Percentiles rank a stretch among this genome's conserved stretches.
Conservation (phyloP, 2,888 invertebrate species). For the Physocephala rufipes region DNA sequence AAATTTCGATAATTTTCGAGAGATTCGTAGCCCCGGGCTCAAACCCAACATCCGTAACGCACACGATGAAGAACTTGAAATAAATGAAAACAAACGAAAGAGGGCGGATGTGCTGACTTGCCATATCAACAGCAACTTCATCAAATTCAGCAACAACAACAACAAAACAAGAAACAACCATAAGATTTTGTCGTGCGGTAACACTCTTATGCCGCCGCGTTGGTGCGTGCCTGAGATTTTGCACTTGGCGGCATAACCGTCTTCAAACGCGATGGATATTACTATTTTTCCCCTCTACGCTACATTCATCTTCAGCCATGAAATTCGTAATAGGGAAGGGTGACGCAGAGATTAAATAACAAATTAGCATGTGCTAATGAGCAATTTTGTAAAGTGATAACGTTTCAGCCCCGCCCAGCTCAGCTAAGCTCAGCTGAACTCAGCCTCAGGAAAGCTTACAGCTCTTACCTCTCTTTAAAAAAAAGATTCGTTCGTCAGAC, state of each 20-base stretch:
- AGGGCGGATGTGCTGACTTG: no score
- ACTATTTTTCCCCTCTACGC: no score
- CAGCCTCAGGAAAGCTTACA: no score
- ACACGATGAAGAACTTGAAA: conserved; percentile 31
- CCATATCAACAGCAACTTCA: no score
- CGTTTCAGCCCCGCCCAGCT: conserved; percentile 49
- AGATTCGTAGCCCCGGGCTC: conserved; percentile 43
- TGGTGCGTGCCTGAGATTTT: no score
- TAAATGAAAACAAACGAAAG: conserved; percentile 20
- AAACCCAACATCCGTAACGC: conserved; percentile 46
- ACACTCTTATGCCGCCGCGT: no score
- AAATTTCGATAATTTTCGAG: conserved; percentile 33
- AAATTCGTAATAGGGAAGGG: conserved; percentile 29
- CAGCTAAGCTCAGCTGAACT: no score
- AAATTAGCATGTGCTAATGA: conserved; percentile 57
- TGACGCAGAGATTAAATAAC: conserved; percentile 36
- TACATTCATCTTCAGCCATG: no score
- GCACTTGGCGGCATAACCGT: no score
- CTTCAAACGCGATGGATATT: no score
- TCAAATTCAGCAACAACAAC: no score
- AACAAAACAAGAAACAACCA: not conserved
- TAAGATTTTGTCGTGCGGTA: no score
- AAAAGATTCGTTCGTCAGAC: conserved; percentile 20
- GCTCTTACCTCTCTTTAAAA: conserved; percentile 18
- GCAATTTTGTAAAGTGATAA: conserved; percentile 59